Base-by-base conservation (phyloP, 2,888 invertebrate genomes). In the Apodemia hepburni region DNA sequence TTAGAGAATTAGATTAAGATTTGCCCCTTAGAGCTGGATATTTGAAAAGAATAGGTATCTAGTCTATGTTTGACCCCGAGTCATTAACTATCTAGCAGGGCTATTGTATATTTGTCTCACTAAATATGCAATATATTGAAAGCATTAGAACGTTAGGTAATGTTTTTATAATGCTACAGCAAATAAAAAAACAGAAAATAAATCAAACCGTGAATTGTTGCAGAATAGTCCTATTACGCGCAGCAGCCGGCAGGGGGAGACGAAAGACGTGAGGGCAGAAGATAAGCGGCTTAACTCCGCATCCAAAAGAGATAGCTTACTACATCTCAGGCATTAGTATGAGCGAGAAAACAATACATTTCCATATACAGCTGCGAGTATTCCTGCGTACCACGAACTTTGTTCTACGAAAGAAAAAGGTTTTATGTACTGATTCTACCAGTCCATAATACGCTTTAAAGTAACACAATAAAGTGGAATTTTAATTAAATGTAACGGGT, bases 221-320 rank as follows among this genome's bases (percentile, higher is more conserved):
- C 80, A 85, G 87, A 88, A 90, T 89, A 75, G 68, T 68, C 73
- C 82, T 73, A 69, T 78, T 82, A 82, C 82, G 77, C 87, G 84
- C 85, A 87, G 85, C 87, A 83, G 85, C 85, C 85, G 84, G 72
- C 72, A 69, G 74, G 75, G 81, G 73, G 75, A 71, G 80, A 80
- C 81, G 80, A 75, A 86, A 73, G 85, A 86, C 83, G 89, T 87
- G 91, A 87, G 87, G 89, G 88, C 79, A 66, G 86, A 73, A 87
- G 90, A 90, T 91, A 91, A 91, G 91, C 91, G 87, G 91, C 90
- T 91, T 91, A 91, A 81, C 86, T 86, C 84, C 81, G 84, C 84
- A 81, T 77, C 77, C 72, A 79, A 82, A 68, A 68, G 81, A 75
- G 84, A 86, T 71, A 70, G 68, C 70, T 68, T 47, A 63, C 84